Conservation (phyloP, 2,113 vertebrate genomes). For the Crocuta crocuta region DNA sequence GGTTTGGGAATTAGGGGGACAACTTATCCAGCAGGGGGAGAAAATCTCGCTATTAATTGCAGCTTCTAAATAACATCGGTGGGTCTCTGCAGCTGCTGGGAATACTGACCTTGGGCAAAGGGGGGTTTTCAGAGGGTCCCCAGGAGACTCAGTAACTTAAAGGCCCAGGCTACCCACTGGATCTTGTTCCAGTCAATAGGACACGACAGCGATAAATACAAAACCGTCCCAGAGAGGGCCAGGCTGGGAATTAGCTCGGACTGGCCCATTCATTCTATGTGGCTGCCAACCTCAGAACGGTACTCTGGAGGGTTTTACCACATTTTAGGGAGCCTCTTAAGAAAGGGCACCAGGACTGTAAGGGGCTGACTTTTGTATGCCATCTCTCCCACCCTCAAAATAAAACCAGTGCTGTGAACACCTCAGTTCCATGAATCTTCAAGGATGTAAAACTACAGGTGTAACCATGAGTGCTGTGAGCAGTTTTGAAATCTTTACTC, state of each 20-base stretch:
- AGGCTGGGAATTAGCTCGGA: background rate
- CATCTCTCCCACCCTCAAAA: background rate
- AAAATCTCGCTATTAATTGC: background rate
- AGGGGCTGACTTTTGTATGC: background rate
- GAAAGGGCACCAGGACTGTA: background rate
- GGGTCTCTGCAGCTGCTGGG: background rate
- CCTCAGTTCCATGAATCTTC: background rate
- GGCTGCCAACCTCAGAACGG: background rate
- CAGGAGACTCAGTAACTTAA: background rate
- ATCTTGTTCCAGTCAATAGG: background rate
- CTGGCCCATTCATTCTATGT: rapidly evolving
- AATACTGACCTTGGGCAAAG: constrained; percentile 4
- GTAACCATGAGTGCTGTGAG: background rate
- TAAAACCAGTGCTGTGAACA: background rate
- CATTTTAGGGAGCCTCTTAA: background rate
- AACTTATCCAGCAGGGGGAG: background rate
- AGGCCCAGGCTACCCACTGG: background rate
- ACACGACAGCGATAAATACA: no score
- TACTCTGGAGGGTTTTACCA: background rate
- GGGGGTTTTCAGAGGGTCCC: background rate
- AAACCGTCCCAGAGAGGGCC: background rate
- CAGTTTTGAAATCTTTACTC: background rate
- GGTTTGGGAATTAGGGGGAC: background rate
- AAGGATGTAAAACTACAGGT: background rate
- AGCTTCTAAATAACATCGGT: background rate